These are phyloP conservation scores for Agriopis leucophaearia DNA, from an alignment of 2,888 invertebrate genomes.

Conservation along the genomic window DNA sequence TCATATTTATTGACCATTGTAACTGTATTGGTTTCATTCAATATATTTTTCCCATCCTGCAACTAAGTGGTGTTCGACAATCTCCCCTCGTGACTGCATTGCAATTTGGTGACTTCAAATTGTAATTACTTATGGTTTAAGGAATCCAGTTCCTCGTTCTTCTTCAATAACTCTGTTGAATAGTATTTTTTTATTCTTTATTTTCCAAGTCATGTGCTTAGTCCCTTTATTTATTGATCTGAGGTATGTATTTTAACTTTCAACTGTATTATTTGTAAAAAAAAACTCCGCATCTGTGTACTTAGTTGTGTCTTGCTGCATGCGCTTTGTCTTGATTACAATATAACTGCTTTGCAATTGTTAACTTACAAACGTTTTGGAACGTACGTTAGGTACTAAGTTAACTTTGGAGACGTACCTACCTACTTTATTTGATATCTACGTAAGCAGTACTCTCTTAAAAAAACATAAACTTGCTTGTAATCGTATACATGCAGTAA, in stretches of 20 bases:
- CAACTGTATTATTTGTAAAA: conserved; percentile 39
- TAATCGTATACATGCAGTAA: not conserved
- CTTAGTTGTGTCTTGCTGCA: conserved; percentile 20
- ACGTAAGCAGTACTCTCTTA: not conserved
- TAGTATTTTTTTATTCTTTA: conserved; percentile 42
- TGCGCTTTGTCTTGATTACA: conserved; percentile 21
- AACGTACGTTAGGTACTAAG: not conserved
- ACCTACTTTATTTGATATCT: not conserved
- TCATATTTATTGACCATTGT: conserved; percentile 58
- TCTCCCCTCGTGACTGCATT: conserved; percentile 88
- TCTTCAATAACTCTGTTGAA: conserved; percentile 70
- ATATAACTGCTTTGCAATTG: conserved; percentile 24
- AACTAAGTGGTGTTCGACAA: conserved; percentile 79
- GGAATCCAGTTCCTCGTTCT: conserved; percentile 84
- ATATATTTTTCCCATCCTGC: conserved; percentile 54
- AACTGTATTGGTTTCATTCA: conserved; percentile 61
- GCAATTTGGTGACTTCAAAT: conserved; percentile 86
- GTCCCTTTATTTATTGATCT: conserved; percentile 51
- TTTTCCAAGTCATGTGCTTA: conserved; percentile 52
- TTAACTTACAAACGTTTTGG: not conserved
- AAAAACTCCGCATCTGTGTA: conserved; percentile 41
- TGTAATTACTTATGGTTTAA: conserved; percentile 86
- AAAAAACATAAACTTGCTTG: not conserved
- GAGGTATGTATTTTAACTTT: conserved; percentile 52
- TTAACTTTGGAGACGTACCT: not conserved